phyloP scores from a whole-genome alignment of 2,113 vertebrate species.

The Lethenteron reissneri region DNA sequence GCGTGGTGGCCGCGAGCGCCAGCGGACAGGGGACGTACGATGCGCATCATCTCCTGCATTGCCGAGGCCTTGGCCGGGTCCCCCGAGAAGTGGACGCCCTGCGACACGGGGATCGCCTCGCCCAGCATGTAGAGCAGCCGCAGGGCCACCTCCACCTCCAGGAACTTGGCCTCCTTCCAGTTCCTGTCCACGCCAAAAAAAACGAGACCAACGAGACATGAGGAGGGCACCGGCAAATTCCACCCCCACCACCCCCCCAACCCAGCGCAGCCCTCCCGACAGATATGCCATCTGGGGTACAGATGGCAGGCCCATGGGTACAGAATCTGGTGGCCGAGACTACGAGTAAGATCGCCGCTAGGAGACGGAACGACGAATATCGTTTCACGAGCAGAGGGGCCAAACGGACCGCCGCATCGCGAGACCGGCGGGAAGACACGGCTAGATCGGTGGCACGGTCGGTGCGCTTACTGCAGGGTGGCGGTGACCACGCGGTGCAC shows the following conservation, averaged over 20 bases:
- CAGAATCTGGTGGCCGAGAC: no score
- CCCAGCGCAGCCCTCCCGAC: no score
- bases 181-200: conserved; percentile 23
- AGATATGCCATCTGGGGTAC: no score
- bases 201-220: neutral
- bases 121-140: conserved; percentile 85
- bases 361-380: no score
- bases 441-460: no score
- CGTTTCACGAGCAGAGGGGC: no score
- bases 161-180: conserved; percentile 62
- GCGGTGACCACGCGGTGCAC: conserved; percentile 60
- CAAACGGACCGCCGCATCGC: no score
- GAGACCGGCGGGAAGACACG: no score
- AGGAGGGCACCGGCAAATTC: no score
- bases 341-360: no score
- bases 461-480: conserved; percentile 36
- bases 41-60: conserved; percentile 95
- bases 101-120: conserved; percentile 74
- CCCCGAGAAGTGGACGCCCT: conserved; percentile 82
- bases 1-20: neutral
- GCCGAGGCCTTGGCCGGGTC: conserved; percentile 63
- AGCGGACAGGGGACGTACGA: conserved; percentile 22
- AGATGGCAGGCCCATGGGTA: no score
- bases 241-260: no score
- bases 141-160: conserved; percentile 90